Evolutionary conservation across 2,888 invertebrate genomes (phyloP), one percentile per base, ranked within the genome.

Genomic region (Cataglyphis altisquamis): DNA sequence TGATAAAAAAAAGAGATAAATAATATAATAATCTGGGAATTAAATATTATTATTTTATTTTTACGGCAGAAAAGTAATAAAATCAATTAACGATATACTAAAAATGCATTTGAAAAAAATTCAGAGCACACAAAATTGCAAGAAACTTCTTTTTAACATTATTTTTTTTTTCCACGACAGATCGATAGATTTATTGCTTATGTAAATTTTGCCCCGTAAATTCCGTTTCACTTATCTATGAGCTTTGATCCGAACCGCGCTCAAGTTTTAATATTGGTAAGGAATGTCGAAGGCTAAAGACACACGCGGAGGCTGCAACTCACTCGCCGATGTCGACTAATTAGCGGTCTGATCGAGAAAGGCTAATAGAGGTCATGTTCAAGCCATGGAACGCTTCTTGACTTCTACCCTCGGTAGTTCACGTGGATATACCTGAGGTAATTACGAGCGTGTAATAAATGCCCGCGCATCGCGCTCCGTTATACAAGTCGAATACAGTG

Each of bases 281-380:
- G 36, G 68, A 77, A 73, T 62, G 74, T 21, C 45, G 60, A 74
- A 41, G 74, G 36, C 32, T 80, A 75, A 80, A 60, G 80, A 62
- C 75, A 83, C 10, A 41, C 52, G 73, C n/a, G 68, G 77, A 68
- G 39, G 57, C 72, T 78, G 78, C 78, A 80, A 83, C 86, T 89
- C 82, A 81, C 84, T 82, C 83, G 78, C 60, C 68, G 67, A 87
- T 86, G 88, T 86, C 90, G 70, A 87, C 89, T 91, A 92, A 92
- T 92, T 92, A 92, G 84, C 87, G 86, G 84, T 84, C 85, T 84
- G 90, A 90, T 90, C 89, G 82, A 86, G 88, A 84, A 84, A 90
- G 91, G 91, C 89, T 91, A 92, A 92, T 91, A 88, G 89, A 91
- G 90, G 90, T 90, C 90, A 87, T 85, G 87, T 84, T 91, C 90